phyloP scores from a whole-genome alignment of 2,113 vertebrate species.

The Sander lucioperca region DNA sequence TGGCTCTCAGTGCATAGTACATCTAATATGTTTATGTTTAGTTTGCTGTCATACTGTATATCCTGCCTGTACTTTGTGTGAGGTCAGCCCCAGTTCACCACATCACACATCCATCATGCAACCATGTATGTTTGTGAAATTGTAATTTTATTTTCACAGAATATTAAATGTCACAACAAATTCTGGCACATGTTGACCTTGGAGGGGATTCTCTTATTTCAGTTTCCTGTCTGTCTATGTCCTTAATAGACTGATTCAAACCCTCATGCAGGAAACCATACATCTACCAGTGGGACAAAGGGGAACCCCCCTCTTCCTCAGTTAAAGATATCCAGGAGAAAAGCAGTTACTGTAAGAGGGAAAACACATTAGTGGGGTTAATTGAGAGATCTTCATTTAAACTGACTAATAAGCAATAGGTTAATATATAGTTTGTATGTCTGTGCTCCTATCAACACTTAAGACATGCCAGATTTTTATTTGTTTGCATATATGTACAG shows the following conservation, averaged over 20 bases:
- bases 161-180: slow-evolving; percentile 17
- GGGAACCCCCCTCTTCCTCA: slow-evolving; percentile 34
- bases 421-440: not conserved
- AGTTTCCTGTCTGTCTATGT: slow-evolving; percentile 46
- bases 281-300: slow-evolving; percentile 26
- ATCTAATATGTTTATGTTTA: slow-evolving; percentile 27
- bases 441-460: not conserved
- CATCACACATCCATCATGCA: not conserved
- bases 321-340: slow-evolving; percentile 22
- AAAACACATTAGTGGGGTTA: not conserved
- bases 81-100: slow-evolving; percentile 18
- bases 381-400: slow-evolving; percentile 8
- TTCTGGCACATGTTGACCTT: slow-evolving; percentile 8
- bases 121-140: not conserved
- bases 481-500: not conserved
- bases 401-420: not conserved
- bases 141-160: not conserved
- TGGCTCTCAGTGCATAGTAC: not conserved
- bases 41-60: slow-evolving; percentile 14
- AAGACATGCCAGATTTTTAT: not conserved
- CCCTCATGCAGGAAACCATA: slow-evolving; percentile 53
- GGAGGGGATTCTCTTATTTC: slow-evolving; percentile 6
- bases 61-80: not conserved
- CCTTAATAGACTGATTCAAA: slow-evolving; percentile 16
- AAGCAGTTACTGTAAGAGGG: not conserved